Evolutionary conservation across 2,888 invertebrate genomes (phyloP).

Genomic region (Zygogramma bicolorata): DNA sequence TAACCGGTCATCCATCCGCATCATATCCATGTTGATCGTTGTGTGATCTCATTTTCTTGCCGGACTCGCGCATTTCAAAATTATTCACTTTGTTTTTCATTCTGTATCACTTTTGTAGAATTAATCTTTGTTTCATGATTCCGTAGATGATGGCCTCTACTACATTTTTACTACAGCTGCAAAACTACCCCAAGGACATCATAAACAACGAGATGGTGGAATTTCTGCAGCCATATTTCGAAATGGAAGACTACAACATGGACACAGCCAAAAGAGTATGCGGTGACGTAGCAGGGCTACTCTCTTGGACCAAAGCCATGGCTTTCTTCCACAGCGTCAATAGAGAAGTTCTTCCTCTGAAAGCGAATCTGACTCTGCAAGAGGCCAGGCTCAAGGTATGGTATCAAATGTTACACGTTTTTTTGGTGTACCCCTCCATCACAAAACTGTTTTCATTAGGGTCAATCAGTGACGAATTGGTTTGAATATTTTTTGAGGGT

Average conservation of each 20-base stretch:
- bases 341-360: slow-evolving; percentile 94
- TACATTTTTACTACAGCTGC: slow-evolving; percentile 89
- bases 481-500: no score
- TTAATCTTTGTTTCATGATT: no score
- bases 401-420: background rate
- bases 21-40: no score
- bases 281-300: slow-evolving; percentile 92
- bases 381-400: slow-evolving; percentile 85
- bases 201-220: slow-evolving; percentile 98
- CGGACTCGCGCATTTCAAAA: no score
- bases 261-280: slow-evolving; percentile 96
- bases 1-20: no score
- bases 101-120: no score
- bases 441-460: no score
- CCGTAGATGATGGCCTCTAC: slow-evolving; percentile 94
- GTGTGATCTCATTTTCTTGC: no score
- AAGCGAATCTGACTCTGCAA: slow-evolving; percentile 91
- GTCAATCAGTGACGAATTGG: no score
- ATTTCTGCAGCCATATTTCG: slow-evolving; percentile 89
- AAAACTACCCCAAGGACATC: slow-evolving; percentile 95
- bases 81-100: no score
- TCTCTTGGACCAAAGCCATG: slow-evolving; percentile 98
- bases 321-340: slow-evolving; percentile 95
- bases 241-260: slow-evolving; percentile 97
- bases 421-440: no score